phyloP scores from a whole-genome alignment of 2,797 vertebrate genomes.

The Orientallactaga sibirica region DNA sequence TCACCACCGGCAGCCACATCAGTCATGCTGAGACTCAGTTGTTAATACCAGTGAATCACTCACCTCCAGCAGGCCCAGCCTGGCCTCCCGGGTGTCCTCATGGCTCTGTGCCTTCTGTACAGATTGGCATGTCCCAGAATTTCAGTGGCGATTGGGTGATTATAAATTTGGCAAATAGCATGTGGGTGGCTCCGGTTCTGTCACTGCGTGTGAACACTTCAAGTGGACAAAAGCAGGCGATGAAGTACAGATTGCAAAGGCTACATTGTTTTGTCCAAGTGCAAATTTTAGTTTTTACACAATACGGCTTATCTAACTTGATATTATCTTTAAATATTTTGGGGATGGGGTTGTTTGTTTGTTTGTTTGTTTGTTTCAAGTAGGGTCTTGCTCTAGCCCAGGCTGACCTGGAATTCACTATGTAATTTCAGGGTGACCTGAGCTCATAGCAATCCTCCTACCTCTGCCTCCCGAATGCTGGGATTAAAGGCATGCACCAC shows the following conservation, averaged over 20 bases:
- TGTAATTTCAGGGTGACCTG: too few relatives aligned
- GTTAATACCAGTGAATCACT: not conserved
- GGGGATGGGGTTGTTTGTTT: too few relatives aligned
- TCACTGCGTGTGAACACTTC: not conserved
- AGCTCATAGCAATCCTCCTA: too few relatives aligned
- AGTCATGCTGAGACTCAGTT: not conserved
- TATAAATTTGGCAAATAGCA: not conserved
- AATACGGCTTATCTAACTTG: not conserved
- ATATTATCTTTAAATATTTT: not conserved
- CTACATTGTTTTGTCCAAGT: not conserved
- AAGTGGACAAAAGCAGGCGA: not conserved
- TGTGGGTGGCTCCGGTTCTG: not conserved
- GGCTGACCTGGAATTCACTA: too few relatives aligned
- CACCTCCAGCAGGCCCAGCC: not conserved
- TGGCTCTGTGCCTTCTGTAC: not conserved
- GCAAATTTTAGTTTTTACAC: not conserved
- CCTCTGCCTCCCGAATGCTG: too few relatives aligned
- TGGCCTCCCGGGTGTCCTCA: too few relatives aligned
- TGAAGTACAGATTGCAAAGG: not conserved
- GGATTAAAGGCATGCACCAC: too few relatives aligned
- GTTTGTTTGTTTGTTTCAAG: too few relatives aligned
- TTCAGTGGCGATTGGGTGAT: not conserved
- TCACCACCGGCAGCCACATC: rapidly evolving
- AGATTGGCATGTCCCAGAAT: not conserved
- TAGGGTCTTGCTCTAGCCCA: too few relatives aligned